These are phyloP conservation scores for Cheilosia scutellata DNA, from an alignment of 2,888 invertebrate genomes.

Conservation along the genomic window DNA sequence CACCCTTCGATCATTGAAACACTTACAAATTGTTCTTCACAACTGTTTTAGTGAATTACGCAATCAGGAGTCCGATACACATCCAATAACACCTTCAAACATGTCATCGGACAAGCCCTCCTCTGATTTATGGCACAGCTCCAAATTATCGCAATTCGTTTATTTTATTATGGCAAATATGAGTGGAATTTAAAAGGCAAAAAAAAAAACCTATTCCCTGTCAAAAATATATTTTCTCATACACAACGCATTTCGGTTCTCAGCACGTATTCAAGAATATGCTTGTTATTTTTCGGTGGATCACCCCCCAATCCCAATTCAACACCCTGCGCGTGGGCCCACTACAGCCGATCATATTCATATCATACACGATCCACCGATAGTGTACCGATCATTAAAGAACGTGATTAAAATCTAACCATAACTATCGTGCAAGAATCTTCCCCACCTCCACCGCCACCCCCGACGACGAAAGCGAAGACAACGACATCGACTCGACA, in stretches of 20 bases:
- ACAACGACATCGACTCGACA: conserved; percentile 22
- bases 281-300: conserved; percentile 3
- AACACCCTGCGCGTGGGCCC: conserved; percentile 27
- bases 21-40: no score
- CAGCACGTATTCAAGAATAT: conserved; percentile 55
- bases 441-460: background rate
- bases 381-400: conserved; percentile 68
- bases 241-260: conserved; percentile 60
- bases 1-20: background rate
- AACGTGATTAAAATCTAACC: conserved; percentile 76
- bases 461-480: conserved; percentile 7
- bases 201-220: conserved; percentile 38
- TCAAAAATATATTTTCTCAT: conserved; percentile 61
- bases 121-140: conserved; percentile 60
- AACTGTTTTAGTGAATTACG: conserved; percentile 1
- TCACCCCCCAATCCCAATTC: conserved; percentile 6
- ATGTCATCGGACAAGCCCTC: conserved; percentile 60
- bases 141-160: conserved; percentile 40
- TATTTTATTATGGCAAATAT: conserved; percentile 67
- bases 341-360: conserved; percentile 66
- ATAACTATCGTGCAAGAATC: conserved; percentile 70
- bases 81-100: conserved; percentile 31
- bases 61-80: conserved; percentile 14
- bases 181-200: conserved; percentile 53
- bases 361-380: conserved; percentile 62